phyloP scores from a whole-genome alignment of 2,113 vertebrate genomes.

The Corythornis madagascariensis region DNA sequence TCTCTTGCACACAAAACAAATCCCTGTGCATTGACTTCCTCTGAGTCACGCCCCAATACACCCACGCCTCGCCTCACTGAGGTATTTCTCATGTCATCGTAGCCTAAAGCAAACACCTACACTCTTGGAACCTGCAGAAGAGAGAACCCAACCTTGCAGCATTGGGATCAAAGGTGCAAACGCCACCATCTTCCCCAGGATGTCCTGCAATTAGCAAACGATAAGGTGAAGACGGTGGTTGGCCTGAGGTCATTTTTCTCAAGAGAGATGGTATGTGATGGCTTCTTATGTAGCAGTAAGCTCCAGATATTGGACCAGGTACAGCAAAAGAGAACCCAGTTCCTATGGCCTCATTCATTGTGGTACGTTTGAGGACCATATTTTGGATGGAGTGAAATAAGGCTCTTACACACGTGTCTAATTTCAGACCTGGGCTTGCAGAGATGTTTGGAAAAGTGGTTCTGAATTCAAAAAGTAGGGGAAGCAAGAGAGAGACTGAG shows the following conservation, averaged over 20 bases:
- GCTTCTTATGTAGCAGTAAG: not conserved
- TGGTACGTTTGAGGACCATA: not conserved
- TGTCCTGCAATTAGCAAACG: slow-evolving; percentile 39
- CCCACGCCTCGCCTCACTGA: slow-evolving; percentile 77
- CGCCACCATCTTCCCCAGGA: slow-evolving; percentile 38
- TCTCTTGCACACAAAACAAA: slow-evolving; percentile 72
- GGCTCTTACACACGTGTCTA: not conserved
- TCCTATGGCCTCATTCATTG: not conserved
- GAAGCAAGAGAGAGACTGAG: not conserved
- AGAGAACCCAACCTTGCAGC: slow-evolving; percentile 26
- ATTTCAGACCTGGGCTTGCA: not conserved
- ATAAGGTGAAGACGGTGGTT: slow-evolving; percentile 14
- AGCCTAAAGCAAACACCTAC: slow-evolving; percentile 76
- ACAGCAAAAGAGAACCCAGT: not conserved
- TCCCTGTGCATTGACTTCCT: slow-evolving; percentile 74
- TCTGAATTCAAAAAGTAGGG: not conserved
- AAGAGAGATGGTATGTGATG: not conserved
- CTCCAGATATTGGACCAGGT: not conserved
- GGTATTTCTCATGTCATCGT: slow-evolving; percentile 78
- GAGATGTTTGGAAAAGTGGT: not conserved
- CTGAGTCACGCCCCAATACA: slow-evolving; percentile 75
- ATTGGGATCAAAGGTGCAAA: slow-evolving; percentile 30
- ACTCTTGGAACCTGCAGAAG: not conserved
- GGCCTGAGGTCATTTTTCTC: slow-evolving; percentile 19
- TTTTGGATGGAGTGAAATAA: not conserved